Percentiles rank a stretch among this genome's conserved stretches.
Conservation (phyloP, 2,113 vertebrate species). For the Athene noctua region DNA sequence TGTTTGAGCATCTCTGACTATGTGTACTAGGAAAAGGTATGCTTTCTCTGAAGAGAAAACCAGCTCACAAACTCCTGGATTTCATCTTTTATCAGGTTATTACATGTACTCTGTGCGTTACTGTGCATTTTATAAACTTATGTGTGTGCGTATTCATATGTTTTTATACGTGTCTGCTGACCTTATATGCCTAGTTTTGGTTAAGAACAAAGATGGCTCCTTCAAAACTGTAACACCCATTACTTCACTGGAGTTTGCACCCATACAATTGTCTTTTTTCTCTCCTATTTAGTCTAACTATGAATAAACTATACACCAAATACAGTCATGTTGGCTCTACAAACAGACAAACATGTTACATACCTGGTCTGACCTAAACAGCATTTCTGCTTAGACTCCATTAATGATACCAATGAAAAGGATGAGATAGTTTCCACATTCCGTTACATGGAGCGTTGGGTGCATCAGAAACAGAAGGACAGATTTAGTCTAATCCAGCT, state of each 20-base stretch:
- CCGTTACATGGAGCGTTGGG: accelerated
- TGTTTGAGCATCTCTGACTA: neutral
- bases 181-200: accelerated
- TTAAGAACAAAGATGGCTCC: neutral
- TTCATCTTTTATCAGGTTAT: accelerated
- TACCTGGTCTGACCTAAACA: neutral
- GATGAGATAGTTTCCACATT: neutral
- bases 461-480: neutral
- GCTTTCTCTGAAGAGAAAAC: neutral
- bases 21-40: neutral
- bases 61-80: neutral
- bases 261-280: neutral
- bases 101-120: neutral
- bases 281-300: neutral
- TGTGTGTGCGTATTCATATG: accelerated
- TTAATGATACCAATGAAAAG: neutral
- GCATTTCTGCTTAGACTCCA: neutral
- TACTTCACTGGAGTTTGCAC: neutral
- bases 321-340: neutral
- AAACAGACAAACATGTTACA: neutral
- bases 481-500: neutral
- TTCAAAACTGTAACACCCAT: neutral
- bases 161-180: neutral
- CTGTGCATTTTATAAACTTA: neutral
- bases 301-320: neutral